Conservation (phyloP, 1,140 invertebrate species). For the Mycetomoellerius zeteki region DNA sequence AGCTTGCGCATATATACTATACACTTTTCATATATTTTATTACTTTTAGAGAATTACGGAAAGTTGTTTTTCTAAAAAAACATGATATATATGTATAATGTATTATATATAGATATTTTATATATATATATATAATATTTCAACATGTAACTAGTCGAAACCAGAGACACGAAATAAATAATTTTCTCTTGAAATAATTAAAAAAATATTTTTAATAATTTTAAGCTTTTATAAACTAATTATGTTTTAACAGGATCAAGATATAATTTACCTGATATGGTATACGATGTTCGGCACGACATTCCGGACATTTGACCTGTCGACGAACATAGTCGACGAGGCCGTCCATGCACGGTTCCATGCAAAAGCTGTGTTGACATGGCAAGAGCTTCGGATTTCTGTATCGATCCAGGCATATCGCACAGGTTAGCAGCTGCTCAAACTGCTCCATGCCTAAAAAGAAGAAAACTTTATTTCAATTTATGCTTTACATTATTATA, state of each 20-base stretch:
- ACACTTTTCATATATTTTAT: background rate
- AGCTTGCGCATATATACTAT: background rate
- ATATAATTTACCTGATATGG: conserved; percentile 91
- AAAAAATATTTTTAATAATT: background rate
- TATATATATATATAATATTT: background rate
- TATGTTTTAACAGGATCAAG: background rate
- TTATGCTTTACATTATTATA: background rate
- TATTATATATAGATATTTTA: background rate
- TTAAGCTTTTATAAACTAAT: background rate
- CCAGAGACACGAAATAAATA: background rate
- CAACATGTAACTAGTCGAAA: background rate
- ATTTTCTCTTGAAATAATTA: background rate
- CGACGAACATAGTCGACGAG: conserved; percentile 97
- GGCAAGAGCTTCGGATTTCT: conserved; percentile 98
- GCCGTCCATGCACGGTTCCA: conserved; percentile 99
- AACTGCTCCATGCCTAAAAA: conserved; percentile 95
- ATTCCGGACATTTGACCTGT: conserved; percentile 99
- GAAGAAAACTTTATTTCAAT: conserved; percentile 1
- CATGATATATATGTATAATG: background rate
- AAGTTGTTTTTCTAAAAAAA: background rate
- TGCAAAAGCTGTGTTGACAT: conserved; percentile 99
- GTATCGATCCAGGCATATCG: conserved; percentile 98
- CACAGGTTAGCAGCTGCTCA: conserved; percentile 98
- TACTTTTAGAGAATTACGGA: background rate
- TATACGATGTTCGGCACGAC: conserved; percentile 98